Conservation (phyloP, 2,797 vertebrate species). For the Microctenopoma steveboyesi region DNA sequence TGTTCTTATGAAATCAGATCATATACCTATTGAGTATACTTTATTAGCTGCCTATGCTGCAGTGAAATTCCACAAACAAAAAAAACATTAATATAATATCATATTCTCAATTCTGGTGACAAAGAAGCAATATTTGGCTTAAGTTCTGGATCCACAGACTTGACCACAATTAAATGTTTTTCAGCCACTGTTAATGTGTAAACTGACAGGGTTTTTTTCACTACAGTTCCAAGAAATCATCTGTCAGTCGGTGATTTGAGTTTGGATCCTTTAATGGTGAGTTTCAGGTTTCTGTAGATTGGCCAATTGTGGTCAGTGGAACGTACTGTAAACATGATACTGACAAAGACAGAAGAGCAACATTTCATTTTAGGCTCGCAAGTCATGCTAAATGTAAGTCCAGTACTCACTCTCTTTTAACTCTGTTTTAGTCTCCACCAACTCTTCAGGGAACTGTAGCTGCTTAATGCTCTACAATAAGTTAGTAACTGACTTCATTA, state of each 20-base stretch:
- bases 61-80: conserved; percentile 15
- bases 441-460: too few relatives aligned
- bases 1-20: conserved; percentile 30
- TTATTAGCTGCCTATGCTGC: not conserved
- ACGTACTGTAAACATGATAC: too few relatives aligned
- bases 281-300: too few relatives aligned
- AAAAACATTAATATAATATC: not conserved
- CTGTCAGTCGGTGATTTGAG: too few relatives aligned
- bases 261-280: too few relatives aligned
- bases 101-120: conserved; percentile 7
- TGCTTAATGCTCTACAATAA: too few relatives aligned
- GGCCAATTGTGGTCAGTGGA: not conserved
- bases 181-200: conserved; percentile 15
- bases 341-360: not conserved
- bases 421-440: too few relatives aligned
- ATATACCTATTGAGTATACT: not conserved
- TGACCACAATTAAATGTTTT: conserved; percentile 24
- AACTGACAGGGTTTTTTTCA: not conserved
- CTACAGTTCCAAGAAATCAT: not conserved
- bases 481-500: too few relatives aligned
- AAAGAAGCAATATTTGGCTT: not conserved
- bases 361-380: not conserved
- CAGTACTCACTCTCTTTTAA: not conserved
- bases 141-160: conserved; percentile 19
- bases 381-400: not conserved